phyloP scores from a whole-genome alignment of 2,113 vertebrate species.

The Sardina pilchardus region DNA sequence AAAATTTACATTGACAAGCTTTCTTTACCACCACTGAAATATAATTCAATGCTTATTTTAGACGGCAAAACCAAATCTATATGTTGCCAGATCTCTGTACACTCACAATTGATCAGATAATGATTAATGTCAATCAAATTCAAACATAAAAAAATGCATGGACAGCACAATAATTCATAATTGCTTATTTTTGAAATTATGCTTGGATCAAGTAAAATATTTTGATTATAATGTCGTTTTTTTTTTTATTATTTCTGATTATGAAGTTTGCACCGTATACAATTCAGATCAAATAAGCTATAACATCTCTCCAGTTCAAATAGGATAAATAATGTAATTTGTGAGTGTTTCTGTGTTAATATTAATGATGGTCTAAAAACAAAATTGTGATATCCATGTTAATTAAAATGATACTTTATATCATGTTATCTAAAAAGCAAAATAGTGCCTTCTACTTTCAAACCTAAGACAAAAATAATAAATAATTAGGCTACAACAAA shows the following conservation, averaged over 20 bases:
- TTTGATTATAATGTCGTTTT: not conserved
- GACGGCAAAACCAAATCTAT: not conserved
- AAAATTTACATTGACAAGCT: conserved; percentile 65
- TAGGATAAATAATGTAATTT: not conserved
- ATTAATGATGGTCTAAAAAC: not conserved
- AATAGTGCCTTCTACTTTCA: not conserved
- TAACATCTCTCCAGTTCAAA: not conserved
- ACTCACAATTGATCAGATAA: not conserved
- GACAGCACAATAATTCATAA: not conserved
- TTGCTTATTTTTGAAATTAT: not conserved
- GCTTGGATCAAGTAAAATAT: not conserved
- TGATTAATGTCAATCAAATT: not conserved
- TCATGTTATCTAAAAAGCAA: not conserved
- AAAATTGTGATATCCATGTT: too few relatives aligned
- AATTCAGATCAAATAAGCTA: not conserved
- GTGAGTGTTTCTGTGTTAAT: not conserved
- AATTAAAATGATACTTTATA: not conserved
- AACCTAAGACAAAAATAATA: not conserved
- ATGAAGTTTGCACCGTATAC: not conserved
- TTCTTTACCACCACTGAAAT: conserved; percentile 54
- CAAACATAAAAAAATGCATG: conserved; percentile 28
- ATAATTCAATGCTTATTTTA: conserved; percentile 5
- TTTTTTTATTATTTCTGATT: not conserved
- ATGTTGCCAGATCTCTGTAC: not conserved
- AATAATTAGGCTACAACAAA: too few relatives aligned